Evolutionary conservation across 1,140 invertebrate genomes (phyloP).

Genomic region (Saccostrea cuccullata): DNA sequence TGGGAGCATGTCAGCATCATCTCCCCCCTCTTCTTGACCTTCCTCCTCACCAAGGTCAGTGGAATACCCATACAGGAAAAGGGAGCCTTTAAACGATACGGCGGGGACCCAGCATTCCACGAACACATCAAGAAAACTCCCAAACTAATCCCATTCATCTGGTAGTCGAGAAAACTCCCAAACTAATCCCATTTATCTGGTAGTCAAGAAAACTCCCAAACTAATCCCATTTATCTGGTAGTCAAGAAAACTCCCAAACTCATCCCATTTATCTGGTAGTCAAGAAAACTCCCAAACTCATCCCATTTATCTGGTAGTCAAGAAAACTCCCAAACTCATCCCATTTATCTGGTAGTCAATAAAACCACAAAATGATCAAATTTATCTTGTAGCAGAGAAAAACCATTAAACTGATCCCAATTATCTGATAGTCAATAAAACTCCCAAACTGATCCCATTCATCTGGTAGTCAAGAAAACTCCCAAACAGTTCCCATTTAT

Average conservation of each 20-base stretch:
- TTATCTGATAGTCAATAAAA: background rate
- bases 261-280: conserved; percentile 73
- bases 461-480: conserved; percentile 64
- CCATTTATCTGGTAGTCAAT: conserved; percentile 52
- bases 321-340: background rate
- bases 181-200: background rate
- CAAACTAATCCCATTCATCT: conserved; percentile 73
- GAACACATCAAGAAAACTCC: conserved; percentile 73
- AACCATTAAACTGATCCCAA: background rate
- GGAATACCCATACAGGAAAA: conserved; percentile 76
- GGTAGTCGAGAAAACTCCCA: conserved; percentile 53
- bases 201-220: conserved; percentile 8
- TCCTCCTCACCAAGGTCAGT: conserved; percentile 73
- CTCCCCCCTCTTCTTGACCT: conserved; percentile 73
- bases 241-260: conserved; percentile 73
- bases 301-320: background rate
- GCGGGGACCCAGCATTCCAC: conserved; percentile 69
- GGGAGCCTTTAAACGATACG: conserved; percentile 72
- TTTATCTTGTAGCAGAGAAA: conserved; percentile 65
- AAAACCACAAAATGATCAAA: conserved; percentile 74
- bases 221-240: background rate
- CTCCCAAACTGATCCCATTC: background rate
- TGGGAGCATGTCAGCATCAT: conserved; percentile 73
- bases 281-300: background rate
- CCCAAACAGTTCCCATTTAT: conserved; percentile 73